These are phyloP conservation scores for Aphaenogaster floridana DNA, from an alignment of 1,140 invertebrate species.

Conservation along the genomic window DNA sequence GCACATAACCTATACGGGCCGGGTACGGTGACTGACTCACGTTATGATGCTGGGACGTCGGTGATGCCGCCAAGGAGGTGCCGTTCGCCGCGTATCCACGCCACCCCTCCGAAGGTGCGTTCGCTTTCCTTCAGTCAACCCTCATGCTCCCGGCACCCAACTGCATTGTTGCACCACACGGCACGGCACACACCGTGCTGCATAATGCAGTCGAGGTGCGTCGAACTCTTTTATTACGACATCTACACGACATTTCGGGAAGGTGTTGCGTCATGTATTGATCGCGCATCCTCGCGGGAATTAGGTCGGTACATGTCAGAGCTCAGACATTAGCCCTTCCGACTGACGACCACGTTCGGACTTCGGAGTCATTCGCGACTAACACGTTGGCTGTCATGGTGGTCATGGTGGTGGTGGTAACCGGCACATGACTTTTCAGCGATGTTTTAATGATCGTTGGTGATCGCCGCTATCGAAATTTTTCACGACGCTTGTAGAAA, in stretches of 20 bases:
- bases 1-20: constrained; percentile 62
- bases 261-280: constrained; percentile 15
- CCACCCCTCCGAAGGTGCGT: neutral
- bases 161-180: neutral
- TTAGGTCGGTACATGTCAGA: constrained; percentile 11
- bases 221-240: constrained; percentile 36
- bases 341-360: too few relatives aligned
- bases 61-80: neutral
- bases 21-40: constrained; percentile 45
- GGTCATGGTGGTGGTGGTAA: too few relatives aligned
- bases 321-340: too few relatives aligned
- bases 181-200: neutral
- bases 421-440: too few relatives aligned
- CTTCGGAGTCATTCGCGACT: too few relatives aligned
- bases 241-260: constrained; percentile 38
- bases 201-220: neutral
- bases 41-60: constrained; percentile 1
- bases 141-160: neutral
- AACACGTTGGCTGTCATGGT: too few relatives aligned
- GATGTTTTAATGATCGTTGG: too few relatives aligned
- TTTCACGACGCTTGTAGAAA: too few relatives aligned
- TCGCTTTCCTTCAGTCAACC: neutral
- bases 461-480: too few relatives aligned
- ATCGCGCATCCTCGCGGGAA: neutral
- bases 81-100: neutral